Evolutionary conservation across 2,113 vertebrate genomes (phyloP).

Genomic region (Poicephalus meyeri): DNA sequence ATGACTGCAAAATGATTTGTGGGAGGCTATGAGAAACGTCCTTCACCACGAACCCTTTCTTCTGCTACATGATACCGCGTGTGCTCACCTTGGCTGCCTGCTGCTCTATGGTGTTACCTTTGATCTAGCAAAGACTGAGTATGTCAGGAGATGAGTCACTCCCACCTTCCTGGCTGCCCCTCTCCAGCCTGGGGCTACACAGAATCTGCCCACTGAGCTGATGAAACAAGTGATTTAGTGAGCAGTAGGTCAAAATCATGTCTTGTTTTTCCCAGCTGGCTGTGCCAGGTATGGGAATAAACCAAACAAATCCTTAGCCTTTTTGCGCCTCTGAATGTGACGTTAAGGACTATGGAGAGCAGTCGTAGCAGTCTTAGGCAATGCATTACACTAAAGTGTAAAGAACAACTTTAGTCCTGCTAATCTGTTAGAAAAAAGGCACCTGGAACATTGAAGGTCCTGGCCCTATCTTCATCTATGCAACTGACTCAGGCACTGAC

Average conservation of each 20-base stretch:
- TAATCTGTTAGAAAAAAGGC: not conserved
- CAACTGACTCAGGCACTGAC: not conserved
- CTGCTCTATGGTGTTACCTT: not conserved
- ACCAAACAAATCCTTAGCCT: not conserved
- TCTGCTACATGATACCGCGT: not conserved
- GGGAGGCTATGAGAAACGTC: not conserved
- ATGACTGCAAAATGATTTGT: not conserved
- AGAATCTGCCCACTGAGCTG: not conserved
- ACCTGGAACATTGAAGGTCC: not conserved
- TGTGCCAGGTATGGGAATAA: not conserved
- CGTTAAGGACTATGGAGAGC: not conserved
- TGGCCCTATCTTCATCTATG: not conserved
- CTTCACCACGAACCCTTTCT: not conserved
- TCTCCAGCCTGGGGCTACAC: not conserved
- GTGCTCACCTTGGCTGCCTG: not conserved
- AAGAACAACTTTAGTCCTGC: not conserved
- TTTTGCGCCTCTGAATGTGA: not conserved
- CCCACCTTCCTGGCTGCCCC: not conserved
- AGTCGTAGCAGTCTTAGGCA: not conserved
- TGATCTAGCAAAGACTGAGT: not conserved
- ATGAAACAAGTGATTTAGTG: not conserved
- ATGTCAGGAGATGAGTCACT: constrained; percentile 12
- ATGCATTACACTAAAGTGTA: not conserved
- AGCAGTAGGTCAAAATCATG: not conserved
- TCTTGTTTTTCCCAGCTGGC: not conserved